Base-by-base conservation (phyloP, 2,888 invertebrate genomes). In the Nebria salina region DNA sequence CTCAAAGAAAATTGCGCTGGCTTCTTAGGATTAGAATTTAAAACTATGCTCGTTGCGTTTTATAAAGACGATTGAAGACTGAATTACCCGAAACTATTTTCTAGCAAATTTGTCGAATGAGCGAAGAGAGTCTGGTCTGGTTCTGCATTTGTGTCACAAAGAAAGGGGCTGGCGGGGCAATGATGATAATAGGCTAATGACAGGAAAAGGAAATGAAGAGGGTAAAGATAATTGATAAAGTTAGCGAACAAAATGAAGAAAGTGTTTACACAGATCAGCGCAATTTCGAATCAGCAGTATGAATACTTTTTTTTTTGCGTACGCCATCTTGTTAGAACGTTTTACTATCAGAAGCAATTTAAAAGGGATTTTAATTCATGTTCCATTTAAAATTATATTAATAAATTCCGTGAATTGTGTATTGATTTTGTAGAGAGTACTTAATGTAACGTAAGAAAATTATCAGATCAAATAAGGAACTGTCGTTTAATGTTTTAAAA, bases 161-260 rank as follows among this genome's bases (percentile, higher is more conserved):
- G 54, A 54, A 54, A 11, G 54, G 54, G 7, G 54, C 54, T 13
- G 13, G 13, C 54, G 54, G 54, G 54, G 54, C 54, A 54, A 54
- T 82, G 77, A 83, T 77, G 81, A 84, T 84, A 85, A 85, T 84
- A 83, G 84, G 82, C 83, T 85, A 85, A 85, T 85, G 84, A 84
- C 84, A 83, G 85, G 84, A 85, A 85, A 84, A 83, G 84, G 84
- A 84, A 85, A 84, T 83, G 84, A 82, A 85, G 82, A 83, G 83
- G 83, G 84, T 83, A 82, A 83, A 82, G 84, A 84, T 85, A 85
- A 85, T 85, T 85, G 85, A 85, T 84, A 85, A 85, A 85, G 84
- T 85, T 85, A 83, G 84, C 82, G 72, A 11, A 34, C 9, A 34
- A 13, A 34, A 15, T 26, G 76, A 26, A 76, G 68, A 66, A 76